Percentiles rank a stretch among this genome's conserved stretches.
These are phyloP conservation scores for Danaus plexippus DNA, from an alignment of 1,140 invertebrate species.

Conservation along the genomic window DNA sequence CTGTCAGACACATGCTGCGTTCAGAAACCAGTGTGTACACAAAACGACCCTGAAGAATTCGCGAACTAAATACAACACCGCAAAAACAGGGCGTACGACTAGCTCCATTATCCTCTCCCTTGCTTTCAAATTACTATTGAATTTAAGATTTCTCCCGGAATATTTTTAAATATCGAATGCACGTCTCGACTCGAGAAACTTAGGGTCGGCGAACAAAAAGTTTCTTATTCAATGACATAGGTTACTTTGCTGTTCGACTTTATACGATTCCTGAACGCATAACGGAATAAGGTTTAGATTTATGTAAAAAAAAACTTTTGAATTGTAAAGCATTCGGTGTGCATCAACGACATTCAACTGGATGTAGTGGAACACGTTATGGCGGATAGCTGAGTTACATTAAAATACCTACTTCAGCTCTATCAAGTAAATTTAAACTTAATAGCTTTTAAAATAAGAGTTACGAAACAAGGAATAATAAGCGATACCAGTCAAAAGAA, in stretches of 20 bases:
- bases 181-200: slow-evolving; percentile 56
- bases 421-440: slow-evolving; percentile 34
- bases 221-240: slow-evolving; percentile 42
- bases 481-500: slow-evolving; percentile 27
- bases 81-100: slow-evolving; percentile 65
- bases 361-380: slow-evolving; percentile 57
- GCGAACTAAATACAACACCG: slow-evolving; percentile 67
- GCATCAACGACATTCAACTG: slow-evolving; percentile 43
- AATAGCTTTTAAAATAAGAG: slow-evolving; percentile 37
- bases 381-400: slow-evolving; percentile 35
- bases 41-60: slow-evolving; percentile 62
- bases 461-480: slow-evolving; percentile 20
- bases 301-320: slow-evolving; percentile 28
- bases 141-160: slow-evolving; percentile 65
- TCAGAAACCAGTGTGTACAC: slow-evolving; percentile 63
- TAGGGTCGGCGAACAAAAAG: slow-evolving; percentile 55
- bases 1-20: slow-evolving; percentile 59
- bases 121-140: slow-evolving; percentile 65
- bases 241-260: slow-evolving; percentile 34
- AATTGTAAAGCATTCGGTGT: slow-evolving; percentile 36
- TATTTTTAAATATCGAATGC: slow-evolving; percentile 65
- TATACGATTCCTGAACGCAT: slow-evolving; percentile 33
- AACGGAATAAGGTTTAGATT: slow-evolving; percentile 57
- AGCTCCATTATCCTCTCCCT: slow-evolving; percentile 54
- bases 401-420: slow-evolving; percentile 23